Conservation (phyloP, 2,797 vertebrate genomes). For the Hybognathus amarus region DNA sequence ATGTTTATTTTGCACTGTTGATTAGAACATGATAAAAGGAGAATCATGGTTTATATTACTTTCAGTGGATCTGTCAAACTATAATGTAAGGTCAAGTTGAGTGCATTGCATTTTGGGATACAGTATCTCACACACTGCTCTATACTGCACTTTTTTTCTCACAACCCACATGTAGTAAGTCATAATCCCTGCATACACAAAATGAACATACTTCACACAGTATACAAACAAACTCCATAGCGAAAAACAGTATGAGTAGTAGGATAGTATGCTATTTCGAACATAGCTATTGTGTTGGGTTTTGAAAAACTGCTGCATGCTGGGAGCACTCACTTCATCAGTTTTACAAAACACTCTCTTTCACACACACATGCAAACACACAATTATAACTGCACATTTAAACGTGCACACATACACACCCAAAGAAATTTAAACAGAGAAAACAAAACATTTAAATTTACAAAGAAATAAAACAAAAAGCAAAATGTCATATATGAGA, state of each 20-base stretch:
- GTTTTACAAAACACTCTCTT: constrained; percentile 39
- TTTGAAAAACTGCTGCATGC: constrained; percentile 56
- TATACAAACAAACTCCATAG: too few relatives aligned
- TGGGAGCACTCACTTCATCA: constrained; percentile 56
- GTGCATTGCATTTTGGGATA: neutral
- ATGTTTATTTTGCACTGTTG: neutral
- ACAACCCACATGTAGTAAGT: neutral
- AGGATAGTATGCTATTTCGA: constrained; percentile 34
- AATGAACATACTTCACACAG: neutral
- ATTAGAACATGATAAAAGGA: neutral
- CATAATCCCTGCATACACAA: neutral
- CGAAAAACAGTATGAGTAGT: neutral
- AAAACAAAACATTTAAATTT: neutral
- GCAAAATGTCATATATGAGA: neutral
- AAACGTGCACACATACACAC: neutral
- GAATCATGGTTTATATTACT: neutral
- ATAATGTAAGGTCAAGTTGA: neutral
- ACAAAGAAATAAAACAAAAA: neutral
- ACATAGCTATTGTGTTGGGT: constrained; percentile 63
- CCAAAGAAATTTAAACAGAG: neutral
- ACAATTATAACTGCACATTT: neutral
- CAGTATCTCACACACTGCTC: neutral
- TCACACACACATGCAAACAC: neutral
- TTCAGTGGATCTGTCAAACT: neutral
- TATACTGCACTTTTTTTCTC: neutral